Conservation (phyloP, 35 echinoderm and acorn worm genomes). For the Heliocidaris erythrogramma region DNA sequence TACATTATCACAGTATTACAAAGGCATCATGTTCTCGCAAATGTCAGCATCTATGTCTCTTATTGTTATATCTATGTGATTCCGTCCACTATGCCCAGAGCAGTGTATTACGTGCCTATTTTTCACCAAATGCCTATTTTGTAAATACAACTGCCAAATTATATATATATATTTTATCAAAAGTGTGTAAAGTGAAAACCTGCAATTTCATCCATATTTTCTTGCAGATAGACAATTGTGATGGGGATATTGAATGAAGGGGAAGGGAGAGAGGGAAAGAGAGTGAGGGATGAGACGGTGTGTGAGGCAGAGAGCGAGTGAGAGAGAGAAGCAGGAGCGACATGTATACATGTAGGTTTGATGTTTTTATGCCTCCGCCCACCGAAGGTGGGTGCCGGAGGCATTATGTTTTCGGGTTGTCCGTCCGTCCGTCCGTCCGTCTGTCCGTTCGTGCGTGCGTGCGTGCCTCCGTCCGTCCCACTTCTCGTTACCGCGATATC, state of each 20-base stretch:
- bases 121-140: slow-evolving; percentile 2
- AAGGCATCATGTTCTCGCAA: background rate
- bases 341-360: background rate
- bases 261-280: background rate
- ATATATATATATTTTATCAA: slow-evolving; percentile 6
- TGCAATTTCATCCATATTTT: background rate
- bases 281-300: background rate
- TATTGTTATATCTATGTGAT: background rate
- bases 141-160: slow-evolving; percentile 12
- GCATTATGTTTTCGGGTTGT: too few relatives aligned
- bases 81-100: background rate
- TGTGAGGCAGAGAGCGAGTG: background rate
- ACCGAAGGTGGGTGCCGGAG: too few relatives aligned
- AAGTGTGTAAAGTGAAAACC: background rate
- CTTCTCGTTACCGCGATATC: too few relatives aligned
- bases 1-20: background rate
- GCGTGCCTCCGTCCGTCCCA: too few relatives aligned
- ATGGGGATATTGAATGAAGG: background rate
- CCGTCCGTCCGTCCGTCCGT: too few relatives aligned
- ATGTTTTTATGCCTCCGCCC: background rate
- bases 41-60: background rate
- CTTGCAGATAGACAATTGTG: background rate
- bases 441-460: too few relatives aligned
- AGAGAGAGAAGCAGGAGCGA: background rate
- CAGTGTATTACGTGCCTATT: background rate